phyloP scores from a whole-genome alignment of 2,888 invertebrate species.

The Drosophila bunnanda region DNA sequence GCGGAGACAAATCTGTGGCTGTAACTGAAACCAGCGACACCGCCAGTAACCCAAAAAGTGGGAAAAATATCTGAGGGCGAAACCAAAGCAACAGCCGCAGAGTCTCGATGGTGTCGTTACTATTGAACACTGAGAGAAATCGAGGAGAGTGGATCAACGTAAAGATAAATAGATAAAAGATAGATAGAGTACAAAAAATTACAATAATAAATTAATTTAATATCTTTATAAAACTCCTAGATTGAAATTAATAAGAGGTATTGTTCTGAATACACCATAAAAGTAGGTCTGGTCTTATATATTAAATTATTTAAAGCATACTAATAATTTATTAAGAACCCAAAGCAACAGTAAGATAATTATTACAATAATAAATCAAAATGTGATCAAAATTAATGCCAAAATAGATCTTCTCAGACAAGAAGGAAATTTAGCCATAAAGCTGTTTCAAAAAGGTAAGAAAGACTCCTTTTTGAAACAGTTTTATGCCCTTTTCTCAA shows the following conservation, averaged over 20 bases:
- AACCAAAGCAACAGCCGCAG: constrained; percentile 26
- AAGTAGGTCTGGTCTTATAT: not conserved
- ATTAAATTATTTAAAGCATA: not conserved
- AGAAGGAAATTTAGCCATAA: no score
- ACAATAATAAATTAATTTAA: not conserved
- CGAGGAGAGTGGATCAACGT: not conserved
- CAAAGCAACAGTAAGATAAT: not conserved
- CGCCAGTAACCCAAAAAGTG: constrained; percentile 14
- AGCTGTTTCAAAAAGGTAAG: no score
- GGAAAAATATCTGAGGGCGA: not conserved
- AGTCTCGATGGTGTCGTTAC: constrained; percentile 18
- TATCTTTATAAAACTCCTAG: not conserved
- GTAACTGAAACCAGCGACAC: constrained; percentile 37
- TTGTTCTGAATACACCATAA: not conserved
- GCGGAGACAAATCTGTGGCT: constrained; percentile 39
- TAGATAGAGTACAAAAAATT: not conserved
- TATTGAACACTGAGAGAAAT: constrained; percentile 14
- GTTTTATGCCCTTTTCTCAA: no score
- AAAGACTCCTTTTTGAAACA: no score
- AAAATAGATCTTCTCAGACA: not conserved
- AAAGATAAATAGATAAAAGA: not conserved
- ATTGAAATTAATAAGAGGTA: not conserved
- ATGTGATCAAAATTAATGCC: not conserved
- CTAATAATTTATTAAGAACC: not conserved
- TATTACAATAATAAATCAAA: no score